phyloP scores from a whole-genome alignment of 2,797 vertebrate genomes.

The Xenopus petersii region DNA sequence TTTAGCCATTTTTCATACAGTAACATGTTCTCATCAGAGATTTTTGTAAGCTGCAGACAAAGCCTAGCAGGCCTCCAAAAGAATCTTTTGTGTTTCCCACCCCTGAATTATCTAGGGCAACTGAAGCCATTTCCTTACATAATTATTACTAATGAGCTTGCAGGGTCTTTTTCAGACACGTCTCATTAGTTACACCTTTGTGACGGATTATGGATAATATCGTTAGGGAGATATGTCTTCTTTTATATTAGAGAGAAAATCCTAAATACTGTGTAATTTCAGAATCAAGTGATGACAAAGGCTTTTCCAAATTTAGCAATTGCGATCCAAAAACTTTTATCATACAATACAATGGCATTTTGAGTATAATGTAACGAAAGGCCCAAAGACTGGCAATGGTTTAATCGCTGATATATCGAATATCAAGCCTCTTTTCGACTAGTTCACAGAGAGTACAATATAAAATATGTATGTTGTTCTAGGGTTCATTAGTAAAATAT shows the following conservation, averaged over 20 bases:
- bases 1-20: slow-evolving; percentile 28
- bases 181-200: slow-evolving; percentile 13
- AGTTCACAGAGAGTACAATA: too few relatives aligned
- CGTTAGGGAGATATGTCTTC: not conserved
- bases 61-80: slow-evolving; percentile 24
- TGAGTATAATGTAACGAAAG: too few relatives aligned
- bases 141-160: slow-evolving; percentile 28
- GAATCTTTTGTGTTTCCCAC: slow-evolving; percentile 31
- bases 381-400: too few relatives aligned
- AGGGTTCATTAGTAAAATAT: too few relatives aligned
- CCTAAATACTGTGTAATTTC: not conserved
- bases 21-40: slow-evolving; percentile 5
- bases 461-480: too few relatives aligned
- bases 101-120: slow-evolving; percentile 39
- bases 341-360: too few relatives aligned
- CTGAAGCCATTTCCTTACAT: slow-evolving; percentile 13
- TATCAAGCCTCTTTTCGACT: too few relatives aligned
- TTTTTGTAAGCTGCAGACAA: slow-evolving; percentile 29
- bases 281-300: not conserved
- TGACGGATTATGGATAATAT: slow-evolving; percentile 1
- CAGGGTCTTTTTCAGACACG: slow-evolving; percentile 7
- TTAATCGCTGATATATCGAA: too few relatives aligned
- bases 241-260: not conserved
- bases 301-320: not conserved
- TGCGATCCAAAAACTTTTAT: too few relatives aligned